A percentile compares a stretch with the other conserved stretches of the same genome.
phyloP scores from a whole-genome alignment of 2,113 vertebrate species.

The Agapornis roseicollis region DNA sequence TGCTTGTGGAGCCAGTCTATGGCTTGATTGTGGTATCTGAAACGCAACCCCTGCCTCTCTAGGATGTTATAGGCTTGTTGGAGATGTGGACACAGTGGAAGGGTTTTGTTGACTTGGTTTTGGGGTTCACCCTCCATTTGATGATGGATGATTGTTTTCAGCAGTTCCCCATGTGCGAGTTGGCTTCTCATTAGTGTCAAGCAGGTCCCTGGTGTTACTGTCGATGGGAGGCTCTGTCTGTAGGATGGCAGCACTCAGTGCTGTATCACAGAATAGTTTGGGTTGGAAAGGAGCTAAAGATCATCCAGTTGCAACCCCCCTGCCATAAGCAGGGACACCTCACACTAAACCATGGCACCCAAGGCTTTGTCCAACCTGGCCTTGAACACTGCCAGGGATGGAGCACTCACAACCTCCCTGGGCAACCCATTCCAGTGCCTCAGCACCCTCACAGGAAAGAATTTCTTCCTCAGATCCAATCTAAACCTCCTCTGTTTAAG shows the following conservation, averaged over 20 bases:
- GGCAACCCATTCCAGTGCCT: too few relatives aligned
- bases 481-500: too few relatives aligned
- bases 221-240: accelerated
- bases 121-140: not conserved
- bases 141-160: not conserved
- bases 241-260: not conserved
- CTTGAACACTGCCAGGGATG: too few relatives aligned
- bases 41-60: not conserved
- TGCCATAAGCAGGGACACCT: too few relatives aligned
- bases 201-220: not conserved
- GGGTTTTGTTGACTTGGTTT: accelerated
- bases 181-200: not conserved
- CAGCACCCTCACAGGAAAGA: too few relatives aligned
- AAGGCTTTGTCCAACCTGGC: too few relatives aligned
- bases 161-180: accelerated
- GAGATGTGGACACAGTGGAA: accelerated
- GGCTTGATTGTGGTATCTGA: not conserved
- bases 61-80: accelerated
- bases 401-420: too few relatives aligned
- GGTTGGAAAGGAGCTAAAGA: too few relatives aligned
- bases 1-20: not conserved
- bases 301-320: too few relatives aligned
- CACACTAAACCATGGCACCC: too few relatives aligned
- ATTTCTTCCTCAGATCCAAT: too few relatives aligned
- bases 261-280: too few relatives aligned